These are phyloP conservation scores for Adoxophyes honmai DNA, from an alignment of 1,140 invertebrate genomes.

Conservation along the genomic window DNA sequence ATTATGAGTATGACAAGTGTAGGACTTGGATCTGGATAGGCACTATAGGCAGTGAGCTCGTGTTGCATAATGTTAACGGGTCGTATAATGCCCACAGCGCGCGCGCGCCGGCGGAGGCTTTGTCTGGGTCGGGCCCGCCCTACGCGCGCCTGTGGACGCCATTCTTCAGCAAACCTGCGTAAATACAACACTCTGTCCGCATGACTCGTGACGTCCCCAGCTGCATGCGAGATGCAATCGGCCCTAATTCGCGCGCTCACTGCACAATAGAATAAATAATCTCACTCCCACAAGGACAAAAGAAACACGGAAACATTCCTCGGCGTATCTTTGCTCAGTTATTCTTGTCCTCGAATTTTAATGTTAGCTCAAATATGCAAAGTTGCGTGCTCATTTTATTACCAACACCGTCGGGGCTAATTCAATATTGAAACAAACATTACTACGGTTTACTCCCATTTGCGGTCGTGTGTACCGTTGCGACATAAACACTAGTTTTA, in stretches of 20 bases:
- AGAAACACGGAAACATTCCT: constrained; percentile 35
- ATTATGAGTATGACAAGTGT: too few relatives aligned
- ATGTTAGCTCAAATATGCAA: constrained; percentile 27
- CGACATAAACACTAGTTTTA: constrained; percentile 53
- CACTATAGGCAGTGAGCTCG: too few relatives aligned
- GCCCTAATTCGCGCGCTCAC: constrained; percentile 33
- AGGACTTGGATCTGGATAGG: too few relatives aligned
- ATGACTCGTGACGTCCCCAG: constrained; percentile 23
- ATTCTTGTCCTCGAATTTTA: constrained; percentile 26
- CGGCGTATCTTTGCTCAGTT: constrained; percentile 31
- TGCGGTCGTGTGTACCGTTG: constrained; percentile 48
- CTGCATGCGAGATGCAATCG: constrained; percentile 33
- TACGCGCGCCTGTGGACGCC: neutral
- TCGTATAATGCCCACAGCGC: neutral
- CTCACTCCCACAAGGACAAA: constrained; percentile 26
- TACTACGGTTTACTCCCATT: constrained; percentile 39
- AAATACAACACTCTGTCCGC: constrained; percentile 35
- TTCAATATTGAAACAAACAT: constrained; percentile 54
- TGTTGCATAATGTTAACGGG: neutral
- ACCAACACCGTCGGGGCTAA: constrained; percentile 34
- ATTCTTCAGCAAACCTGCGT: constrained; percentile 19
- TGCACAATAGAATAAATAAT: constrained; percentile 34
- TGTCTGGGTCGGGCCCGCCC: constrained; percentile 18
- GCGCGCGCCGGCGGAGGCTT: neutral
- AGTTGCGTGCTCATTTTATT: constrained; percentile 35